Conservation (phyloP, 2,888 invertebrate genomes). For the Dendrolimus houi region DNA sequence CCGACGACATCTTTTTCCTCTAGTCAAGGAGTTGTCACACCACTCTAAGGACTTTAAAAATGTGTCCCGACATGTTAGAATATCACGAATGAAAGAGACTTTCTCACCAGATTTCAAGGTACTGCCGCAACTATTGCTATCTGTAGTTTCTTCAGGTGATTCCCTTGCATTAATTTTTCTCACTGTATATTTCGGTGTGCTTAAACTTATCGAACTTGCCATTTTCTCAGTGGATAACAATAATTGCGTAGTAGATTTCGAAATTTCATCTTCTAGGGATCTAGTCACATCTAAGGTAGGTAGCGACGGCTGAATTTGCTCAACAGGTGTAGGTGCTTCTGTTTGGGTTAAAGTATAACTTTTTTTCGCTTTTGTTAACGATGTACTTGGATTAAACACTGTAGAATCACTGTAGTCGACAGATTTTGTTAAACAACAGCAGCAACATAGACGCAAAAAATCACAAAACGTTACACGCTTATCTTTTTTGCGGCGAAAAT, state of each 20-base stretch:
- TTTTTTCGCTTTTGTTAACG: conserved; percentile 39
- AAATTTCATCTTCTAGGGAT: conserved; percentile 33
- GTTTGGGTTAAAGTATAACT: conserved; percentile 44
- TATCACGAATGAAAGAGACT: conserved; percentile 60
- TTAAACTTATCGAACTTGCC: conserved; percentile 29
- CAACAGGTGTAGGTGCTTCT: conserved; percentile 15
- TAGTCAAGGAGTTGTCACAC: conserved; percentile 66
- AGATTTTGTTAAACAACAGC: conserved; percentile 33
- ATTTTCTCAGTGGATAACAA: conserved; percentile 43
- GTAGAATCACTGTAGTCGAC: conserved; percentile 29
- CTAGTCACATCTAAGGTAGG: conserved; percentile 26
- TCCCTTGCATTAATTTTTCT: conserved; percentile 21
- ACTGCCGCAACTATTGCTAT: conserved; percentile 35
- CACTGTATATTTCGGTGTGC: conserved; percentile 17
- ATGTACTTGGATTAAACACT: conserved; percentile 40
- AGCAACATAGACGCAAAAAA: conserved; percentile 33
- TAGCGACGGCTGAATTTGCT: conserved; percentile 8
- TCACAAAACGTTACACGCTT: conserved; percentile 30
- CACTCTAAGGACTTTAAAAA: conserved; percentile 67
- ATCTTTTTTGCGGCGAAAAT: conserved; percentile 18
- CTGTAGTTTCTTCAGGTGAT: conserved; percentile 26
- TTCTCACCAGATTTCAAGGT: conserved; percentile 64
- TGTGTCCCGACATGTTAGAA: conserved; percentile 57
- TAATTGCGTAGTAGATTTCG: conserved; percentile 44
- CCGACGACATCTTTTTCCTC: conserved; percentile 52